phyloP scores from a whole-genome alignment of 2,113 vertebrate genomes.

The Craseonycteris thonglongyai region DNA sequence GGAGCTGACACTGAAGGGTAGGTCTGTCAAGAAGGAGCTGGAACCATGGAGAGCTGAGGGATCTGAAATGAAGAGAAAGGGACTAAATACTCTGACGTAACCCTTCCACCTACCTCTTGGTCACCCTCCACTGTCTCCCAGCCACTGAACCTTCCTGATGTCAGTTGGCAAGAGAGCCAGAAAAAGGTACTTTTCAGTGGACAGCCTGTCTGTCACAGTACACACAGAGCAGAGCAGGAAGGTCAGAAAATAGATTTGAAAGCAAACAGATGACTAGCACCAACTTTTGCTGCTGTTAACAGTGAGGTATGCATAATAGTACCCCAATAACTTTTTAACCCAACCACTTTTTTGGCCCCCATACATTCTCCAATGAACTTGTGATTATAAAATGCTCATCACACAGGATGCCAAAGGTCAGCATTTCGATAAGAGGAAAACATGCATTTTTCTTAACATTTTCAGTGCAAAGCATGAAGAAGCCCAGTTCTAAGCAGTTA shows the following conservation, averaged over 20 bases:
- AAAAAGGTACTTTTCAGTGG: neutral
- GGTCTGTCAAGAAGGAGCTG: neutral
- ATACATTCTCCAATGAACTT: neutral
- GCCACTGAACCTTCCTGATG: neutral
- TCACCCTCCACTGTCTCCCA: neutral
- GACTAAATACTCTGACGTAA: neutral
- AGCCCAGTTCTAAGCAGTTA: constrained; percentile 8
- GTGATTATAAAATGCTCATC: neutral
- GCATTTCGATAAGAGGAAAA: constrained; percentile 2
- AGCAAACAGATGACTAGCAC: neutral
- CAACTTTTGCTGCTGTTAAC: neutral
- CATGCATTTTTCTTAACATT: neutral
- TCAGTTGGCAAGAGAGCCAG: neutral
- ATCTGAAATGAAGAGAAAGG: neutral
- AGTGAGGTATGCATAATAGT: neutral
- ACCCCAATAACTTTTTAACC: neutral
- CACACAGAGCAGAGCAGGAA: neutral
- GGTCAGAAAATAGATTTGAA: neutral
- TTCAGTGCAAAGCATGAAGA: neutral
- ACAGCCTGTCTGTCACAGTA: neutral
- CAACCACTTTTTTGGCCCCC: neutral
- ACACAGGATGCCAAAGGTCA: neutral
- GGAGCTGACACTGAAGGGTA: neutral
- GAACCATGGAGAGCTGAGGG: neutral
- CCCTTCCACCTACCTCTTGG: neutral